phyloP scores from a whole-genome alignment of 2,113 vertebrate species.

The Rhabdornis inornatus region DNA sequence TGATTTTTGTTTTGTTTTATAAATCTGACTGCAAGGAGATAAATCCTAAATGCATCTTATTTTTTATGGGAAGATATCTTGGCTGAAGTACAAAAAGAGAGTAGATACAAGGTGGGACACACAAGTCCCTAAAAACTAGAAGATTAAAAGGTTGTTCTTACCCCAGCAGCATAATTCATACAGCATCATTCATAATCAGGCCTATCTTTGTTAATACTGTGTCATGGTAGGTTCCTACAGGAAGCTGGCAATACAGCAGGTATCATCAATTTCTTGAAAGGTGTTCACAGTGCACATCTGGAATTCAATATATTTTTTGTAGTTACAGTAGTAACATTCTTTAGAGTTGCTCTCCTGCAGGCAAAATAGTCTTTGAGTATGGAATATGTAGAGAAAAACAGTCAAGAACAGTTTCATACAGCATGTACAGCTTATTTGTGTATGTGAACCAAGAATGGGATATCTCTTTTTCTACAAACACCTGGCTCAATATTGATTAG shows the following conservation, averaged over 20 bases:
- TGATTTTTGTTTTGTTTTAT: background rate
- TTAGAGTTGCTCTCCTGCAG: background rate
- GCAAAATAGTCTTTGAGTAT: background rate
- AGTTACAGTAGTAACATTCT: background rate
- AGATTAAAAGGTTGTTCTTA: background rate
- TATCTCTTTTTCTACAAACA: background rate
- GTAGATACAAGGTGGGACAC: background rate
- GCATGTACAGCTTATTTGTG: background rate
- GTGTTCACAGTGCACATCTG: background rate
- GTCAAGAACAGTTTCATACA: background rate
- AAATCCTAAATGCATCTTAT: background rate
- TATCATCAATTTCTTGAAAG: background rate
- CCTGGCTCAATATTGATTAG: background rate
- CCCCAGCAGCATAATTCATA: background rate
- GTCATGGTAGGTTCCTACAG: background rate
- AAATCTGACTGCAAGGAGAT: background rate
- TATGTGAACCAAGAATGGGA: background rate
- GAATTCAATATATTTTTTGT: background rate
- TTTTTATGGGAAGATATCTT: background rate
- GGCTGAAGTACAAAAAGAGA: background rate
- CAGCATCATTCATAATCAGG: background rate
- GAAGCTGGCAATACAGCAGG: background rate
- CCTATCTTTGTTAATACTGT: background rate
- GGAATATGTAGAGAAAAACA: background rate
- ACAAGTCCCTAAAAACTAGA: background rate